Evolutionary conservation across 1,140 invertebrate species (phyloP), one percentile per base, ranked within the genome.

Genomic region (Orchesella cincta): DNA sequence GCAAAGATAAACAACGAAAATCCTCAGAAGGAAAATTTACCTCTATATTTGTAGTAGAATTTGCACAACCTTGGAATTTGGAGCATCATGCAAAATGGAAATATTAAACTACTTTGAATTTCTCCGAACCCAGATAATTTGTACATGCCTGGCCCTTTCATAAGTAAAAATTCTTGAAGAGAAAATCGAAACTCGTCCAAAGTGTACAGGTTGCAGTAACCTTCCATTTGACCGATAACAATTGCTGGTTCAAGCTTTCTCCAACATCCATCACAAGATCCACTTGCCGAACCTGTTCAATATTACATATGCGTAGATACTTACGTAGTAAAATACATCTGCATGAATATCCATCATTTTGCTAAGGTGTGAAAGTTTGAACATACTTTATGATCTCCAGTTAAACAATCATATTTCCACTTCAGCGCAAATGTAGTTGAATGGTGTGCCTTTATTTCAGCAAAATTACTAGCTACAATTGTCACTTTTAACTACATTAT

Each of bases 1-100:
- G n/a, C n/a, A n/a, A n/a, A n/a, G n/a, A n/a, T n/a, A n/a, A n/a
- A n/a, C n/a, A n/a, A n/a, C n/a, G n/a, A n/a, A n/a, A n/a, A n/a
- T n/a, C n/a, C n/a, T n/a, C n/a, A n/a, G n/a, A n/a, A n/a, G n/a
- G n/a, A n/a, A n/a, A n/a, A n/a, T n/a, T n/a, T n/a, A n/a, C n/a
- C n/a, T n/a, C n/a, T n/a, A n/a, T n/a, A n/a, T 98, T 98, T 8
- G 96, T 98, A 0, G 96, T 98, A 85, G 93, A 98, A n/a, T n/a
- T n/a, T n/a, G n/a, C n/a, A 98, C 92, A 62, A 95, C 96, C 83
- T 92, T 89, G 12, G 92, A 92, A 88, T 98, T 98, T 0, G 92
- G 89, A 36, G 91, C 90, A 29, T 93, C 93, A 85, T 94, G 95
- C 0, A 98, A 86, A 36, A 98, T 86, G n/a, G 94, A 93, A 0